These are phyloP conservation scores for cattle (Bos taurus) DNA, from an alignment of 2,113 vertebrate genomes.

Conservation along the genomic window ARS-UCD2.0 NC_037333.1:54996501-54997000, in stretches of 20 bases:
- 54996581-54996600: background rate
- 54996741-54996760: background rate
- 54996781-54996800: background rate
- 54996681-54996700: background rate
- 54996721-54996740: background rate
- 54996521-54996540: background rate
- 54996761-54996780: background rate
- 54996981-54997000: background rate
- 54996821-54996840: background rate
- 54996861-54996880: background rate
- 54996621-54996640: background rate
- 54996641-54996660: background rate
- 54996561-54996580: background rate
- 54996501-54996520: background rate
- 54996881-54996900: background rate
- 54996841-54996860: background rate
- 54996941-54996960: no score
- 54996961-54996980: no score
- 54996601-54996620: background rate
- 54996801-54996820: background rate
- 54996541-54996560: background rate
- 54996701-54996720: background rate
- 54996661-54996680: background rate
- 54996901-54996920: rapidly evolving
- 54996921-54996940: no score